Evolutionary conservation across 2,113 vertebrate species (phyloP).

Genomic region (Herpetotheres cachinnans): DNA sequence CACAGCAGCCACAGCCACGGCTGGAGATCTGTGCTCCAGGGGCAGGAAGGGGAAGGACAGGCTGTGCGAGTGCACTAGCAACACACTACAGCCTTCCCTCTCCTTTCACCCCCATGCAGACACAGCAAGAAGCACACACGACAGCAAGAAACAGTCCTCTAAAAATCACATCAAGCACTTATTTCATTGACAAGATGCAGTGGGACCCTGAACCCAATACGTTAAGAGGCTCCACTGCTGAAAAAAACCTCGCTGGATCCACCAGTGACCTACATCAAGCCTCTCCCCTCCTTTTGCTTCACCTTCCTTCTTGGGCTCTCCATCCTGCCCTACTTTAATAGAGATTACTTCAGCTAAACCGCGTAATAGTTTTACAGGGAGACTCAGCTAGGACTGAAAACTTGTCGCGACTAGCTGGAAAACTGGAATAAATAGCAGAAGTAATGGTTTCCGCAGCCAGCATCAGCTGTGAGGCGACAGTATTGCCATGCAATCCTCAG

Average conservation of each 20-base stretch:
- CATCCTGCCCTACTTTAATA: slow-evolving; percentile 45
- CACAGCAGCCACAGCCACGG: background rate
- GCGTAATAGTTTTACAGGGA: background rate
- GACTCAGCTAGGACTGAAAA: background rate
- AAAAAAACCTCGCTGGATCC: background rate
- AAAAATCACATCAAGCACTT: background rate
- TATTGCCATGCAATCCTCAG: background rate
- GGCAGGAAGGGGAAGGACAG: background rate
- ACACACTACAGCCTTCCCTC: background rate
- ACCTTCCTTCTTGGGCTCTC: slow-evolving; percentile 23
- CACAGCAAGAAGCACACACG: background rate
- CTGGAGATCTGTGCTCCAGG: background rate
- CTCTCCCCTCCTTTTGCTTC: background rate
- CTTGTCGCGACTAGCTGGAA: background rate
- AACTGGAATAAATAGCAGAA: background rate
- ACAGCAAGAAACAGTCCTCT: rapidly evolving
- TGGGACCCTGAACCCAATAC: background rate
- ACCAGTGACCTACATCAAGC: slow-evolving; percentile 26
- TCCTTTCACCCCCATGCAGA: background rate
- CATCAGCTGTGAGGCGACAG: background rate
- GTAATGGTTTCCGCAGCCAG: background rate
- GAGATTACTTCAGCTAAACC: slow-evolving; percentile 51
- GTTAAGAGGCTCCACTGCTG: background rate
- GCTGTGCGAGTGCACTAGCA: background rate
- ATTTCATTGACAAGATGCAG: background rate